These are phyloP conservation scores for Drosophila elegans DNA, from an alignment of 1,140 invertebrate genomes.

Conservation along the genomic window DNA sequence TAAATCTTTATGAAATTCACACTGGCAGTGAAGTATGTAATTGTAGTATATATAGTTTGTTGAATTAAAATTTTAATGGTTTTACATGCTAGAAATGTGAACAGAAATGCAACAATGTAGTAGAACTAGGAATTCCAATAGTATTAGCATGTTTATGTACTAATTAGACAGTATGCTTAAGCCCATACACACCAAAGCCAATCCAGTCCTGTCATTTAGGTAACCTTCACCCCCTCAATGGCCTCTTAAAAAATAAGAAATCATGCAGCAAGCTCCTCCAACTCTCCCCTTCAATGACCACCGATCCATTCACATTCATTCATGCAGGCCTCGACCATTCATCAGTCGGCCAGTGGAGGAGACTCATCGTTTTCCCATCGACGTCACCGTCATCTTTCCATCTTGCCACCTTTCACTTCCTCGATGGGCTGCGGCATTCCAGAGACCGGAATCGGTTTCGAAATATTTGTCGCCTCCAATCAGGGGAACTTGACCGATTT, in stretches of 20 bases:
- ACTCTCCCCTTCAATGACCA: background rate
- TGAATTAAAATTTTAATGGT: no score
- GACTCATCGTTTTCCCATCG: constrained; percentile 15
- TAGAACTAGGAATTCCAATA: no score
- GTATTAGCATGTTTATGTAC: no score
- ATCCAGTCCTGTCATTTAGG: background rate
- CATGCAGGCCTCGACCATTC: background rate
- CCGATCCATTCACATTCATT: constrained; percentile 1
- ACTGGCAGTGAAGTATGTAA: no score
- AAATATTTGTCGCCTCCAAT: constrained; percentile 41
- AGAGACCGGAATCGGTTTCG: constrained; percentile 15
- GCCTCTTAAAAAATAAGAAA: constrained; percentile 2
- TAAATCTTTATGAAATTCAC: no score
- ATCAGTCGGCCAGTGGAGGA: background rate
- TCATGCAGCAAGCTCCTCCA: constrained; percentile 2
- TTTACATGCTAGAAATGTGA: no score
- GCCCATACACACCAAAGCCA: background rate
- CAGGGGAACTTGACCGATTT: constrained; percentile 48
- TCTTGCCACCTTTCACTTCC: constrained; percentile 39
- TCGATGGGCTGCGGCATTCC: constrained; percentile 3
- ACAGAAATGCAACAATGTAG: no score
- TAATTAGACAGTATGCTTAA: no score
- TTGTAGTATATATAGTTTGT: no score
- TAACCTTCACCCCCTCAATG: constrained; percentile 12
- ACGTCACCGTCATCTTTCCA: constrained; percentile 2